Evolutionary conservation across 1,140 invertebrate species (phyloP), one percentile per base, ranked within the genome.

Genomic region (Aphelenchoides besseyi): DNA sequence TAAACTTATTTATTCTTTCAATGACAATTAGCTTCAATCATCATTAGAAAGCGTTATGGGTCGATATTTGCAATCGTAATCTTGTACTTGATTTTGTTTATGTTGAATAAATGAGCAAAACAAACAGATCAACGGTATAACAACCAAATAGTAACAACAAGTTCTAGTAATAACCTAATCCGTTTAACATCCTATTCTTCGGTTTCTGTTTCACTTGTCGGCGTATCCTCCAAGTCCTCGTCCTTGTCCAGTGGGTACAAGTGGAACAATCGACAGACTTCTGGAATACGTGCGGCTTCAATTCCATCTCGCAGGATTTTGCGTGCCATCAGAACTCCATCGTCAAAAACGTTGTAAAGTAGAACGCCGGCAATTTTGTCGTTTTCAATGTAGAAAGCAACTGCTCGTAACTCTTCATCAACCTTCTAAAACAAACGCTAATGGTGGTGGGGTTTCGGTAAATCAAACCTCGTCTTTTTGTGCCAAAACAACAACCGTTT

Each of bases 261-360:
- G 8, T 63, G 16, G 61, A 63, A 63, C n/a, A 63, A 52, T 5
- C 30, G 16, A 9, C 9, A 5, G 3, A 63, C 41, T 55, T 74
- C 72, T 28, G 59, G 3, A 28, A 68, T 5, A 23, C 68, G 2
- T 41, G 23, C 23, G 36, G 8, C n/a, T 9, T 76, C 12, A 5
- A 16, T 26, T 53, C 59, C 29, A 29, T 77, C 75, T 3, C 23
- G 8, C 41, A 77, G 72, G 23, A 77, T 35, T 29, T 74, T 77
- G 28, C 75, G 48, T 28, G 77, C 76, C 18, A 76, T 68, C 35
- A 78, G 68, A 48, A 76, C 48, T 30, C 75, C 75, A 26, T 72
- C 88, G 86, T 92, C 93, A 82, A 93, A 96, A 12, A 97, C 88
- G 87, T 98, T 97, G 93, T 93, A 97, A 41, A 96, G 84, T 16